Evolutionary conservation across 2,888 invertebrate species (phyloP), one percentile per base, ranked within the genome.

Genomic region (Spialia ferax): DNA sequence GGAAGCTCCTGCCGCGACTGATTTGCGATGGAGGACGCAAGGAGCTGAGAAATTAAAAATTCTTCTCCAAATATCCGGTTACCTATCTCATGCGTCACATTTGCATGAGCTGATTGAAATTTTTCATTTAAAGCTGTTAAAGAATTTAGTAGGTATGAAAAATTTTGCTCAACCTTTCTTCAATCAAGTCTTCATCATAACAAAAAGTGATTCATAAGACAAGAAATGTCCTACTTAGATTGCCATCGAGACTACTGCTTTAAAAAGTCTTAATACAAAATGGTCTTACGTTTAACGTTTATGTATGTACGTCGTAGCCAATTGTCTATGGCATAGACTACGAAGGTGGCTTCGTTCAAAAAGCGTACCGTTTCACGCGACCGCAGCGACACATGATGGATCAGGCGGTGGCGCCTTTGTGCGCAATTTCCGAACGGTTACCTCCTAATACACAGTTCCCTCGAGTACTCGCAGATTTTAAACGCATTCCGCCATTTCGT

Each of bases 401-500:
- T 92, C 87, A 86, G 86, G 73, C 80, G 77, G 57, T 65, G 75
- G 78, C 72, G 75, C 83, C 88, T 87, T 91, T 91, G 89, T 90
- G 88, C 85, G 75, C 80, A 59, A 80, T 87, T 92, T 93, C 92
- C 92, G 80, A 88, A 78, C 85, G 91, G 93, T 91, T 93, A 87
- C 88, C 88, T 93, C 80, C 87, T 77, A 92, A 93, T 91, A 85
- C 86, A 79, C 78, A 69, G 73, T 75, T 78, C 78, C 66, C 66
- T 66, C 42, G 60, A 85, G 81, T 83, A 81, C 82, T 87, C 85
- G 86, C 87, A 86, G 89, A 88, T 91, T 93, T 93, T 91, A 91
- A 93, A 91, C 92, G 89, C 87, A 91, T 86, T 84, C 87, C 85
- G 75, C 86, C 87, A 90, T 93, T 93, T 92, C 82, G 91, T 89